Conservation (phyloP, 2,113 vertebrate genomes). For the Scytalopus superciliaris region DNA sequence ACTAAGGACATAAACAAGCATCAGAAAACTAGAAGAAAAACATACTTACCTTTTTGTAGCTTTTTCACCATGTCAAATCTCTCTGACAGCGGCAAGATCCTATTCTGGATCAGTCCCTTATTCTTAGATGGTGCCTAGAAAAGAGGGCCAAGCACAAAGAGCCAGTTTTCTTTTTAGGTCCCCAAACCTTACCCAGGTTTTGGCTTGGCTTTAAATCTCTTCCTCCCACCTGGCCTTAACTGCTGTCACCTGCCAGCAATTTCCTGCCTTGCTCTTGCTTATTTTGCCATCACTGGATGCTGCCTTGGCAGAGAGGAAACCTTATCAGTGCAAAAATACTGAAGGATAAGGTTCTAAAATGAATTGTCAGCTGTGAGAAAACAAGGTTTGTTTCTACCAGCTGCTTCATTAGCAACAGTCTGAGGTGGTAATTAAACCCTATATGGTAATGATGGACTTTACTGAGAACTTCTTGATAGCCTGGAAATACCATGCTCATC, state of each 20-base stretch:
- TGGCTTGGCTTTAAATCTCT: neutral
- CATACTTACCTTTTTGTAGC: neutral
- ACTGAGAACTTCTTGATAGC: neutral
- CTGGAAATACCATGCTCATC: neutral
- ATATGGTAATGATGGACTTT: neutral
- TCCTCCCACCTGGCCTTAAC: neutral
- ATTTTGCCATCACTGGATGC: neutral
- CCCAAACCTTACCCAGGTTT: neutral
- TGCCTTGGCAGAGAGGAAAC: neutral
- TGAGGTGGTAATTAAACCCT: neutral
- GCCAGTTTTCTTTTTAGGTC: neutral
- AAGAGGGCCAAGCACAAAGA: neutral
- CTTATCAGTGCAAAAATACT: neutral
- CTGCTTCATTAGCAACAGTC: neutral
- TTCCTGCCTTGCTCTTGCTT: neutral
- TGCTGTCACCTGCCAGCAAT: neutral
- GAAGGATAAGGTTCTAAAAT: neutral
- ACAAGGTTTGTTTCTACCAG: neutral
- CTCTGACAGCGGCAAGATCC: neutral
- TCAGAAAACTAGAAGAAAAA: neutral
- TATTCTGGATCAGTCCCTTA: fast-evolving
- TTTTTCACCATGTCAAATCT: neutral
- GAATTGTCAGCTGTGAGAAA: neutral
- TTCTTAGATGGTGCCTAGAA: neutral
- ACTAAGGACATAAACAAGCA: neutral